phyloP scores from a whole-genome alignment of 2,113 vertebrate species.

The Myocastor coypus region DNA sequence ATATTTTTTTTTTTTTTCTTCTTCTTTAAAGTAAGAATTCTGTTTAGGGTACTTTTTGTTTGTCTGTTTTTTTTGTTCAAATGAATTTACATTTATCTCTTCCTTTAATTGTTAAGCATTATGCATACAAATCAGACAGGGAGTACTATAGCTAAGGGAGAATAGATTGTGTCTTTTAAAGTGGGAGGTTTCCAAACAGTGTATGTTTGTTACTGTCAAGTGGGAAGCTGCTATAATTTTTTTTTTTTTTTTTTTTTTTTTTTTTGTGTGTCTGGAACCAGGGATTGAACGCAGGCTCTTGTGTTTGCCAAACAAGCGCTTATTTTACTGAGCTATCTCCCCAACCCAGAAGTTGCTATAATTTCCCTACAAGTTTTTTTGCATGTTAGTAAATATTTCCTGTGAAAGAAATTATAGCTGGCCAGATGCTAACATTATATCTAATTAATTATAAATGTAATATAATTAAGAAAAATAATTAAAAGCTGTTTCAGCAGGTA shows the following conservation, averaged over 20 bases:
- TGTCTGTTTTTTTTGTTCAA: conserved; percentile 72
- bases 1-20: too few relatives aligned
- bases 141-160: conserved; percentile 26
- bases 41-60: conserved; percentile 68
- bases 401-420: conserved; percentile 58
- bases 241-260: too few relatives aligned
- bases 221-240: conserved; percentile 70
- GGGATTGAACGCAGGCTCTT: too few relatives aligned
- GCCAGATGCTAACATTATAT: background rate
- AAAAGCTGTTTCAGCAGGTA: conserved; percentile 5
- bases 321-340: too few relatives aligned
- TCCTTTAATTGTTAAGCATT: conserved; percentile 80
- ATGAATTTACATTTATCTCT: conserved; percentile 77
- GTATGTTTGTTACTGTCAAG: conserved; percentile 65
- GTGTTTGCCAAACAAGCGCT: too few relatives aligned
- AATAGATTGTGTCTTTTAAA: conserved; percentile 64
- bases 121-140: conserved; percentile 65
- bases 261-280: too few relatives aligned
- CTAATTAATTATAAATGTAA: conserved; percentile 49
- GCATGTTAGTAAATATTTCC: conserved; percentile 62
- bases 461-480: conserved; percentile 4
- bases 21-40: conserved; percentile 68
- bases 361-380: conserved; percentile 56
- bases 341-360: too few relatives aligned
- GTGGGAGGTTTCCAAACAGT: conserved; percentile 67